These are phyloP conservation scores for Euphonia xanthogaster DNA, from an alignment of 2,797 vertebrate species.

Conservation along the genomic window DNA sequence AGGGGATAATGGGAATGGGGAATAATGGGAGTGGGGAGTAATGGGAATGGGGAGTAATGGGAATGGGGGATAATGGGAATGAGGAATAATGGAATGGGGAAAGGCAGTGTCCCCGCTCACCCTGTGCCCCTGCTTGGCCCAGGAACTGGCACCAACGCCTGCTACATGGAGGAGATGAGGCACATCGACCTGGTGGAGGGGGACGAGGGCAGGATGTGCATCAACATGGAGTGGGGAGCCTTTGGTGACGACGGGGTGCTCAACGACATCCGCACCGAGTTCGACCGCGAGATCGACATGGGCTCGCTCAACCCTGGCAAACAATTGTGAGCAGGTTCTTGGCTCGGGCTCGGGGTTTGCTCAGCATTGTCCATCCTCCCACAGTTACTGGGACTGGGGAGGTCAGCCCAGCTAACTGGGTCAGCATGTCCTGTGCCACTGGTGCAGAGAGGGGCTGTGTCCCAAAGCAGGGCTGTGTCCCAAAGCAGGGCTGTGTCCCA, in stretches of 20 bases:
- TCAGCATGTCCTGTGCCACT: background rate
- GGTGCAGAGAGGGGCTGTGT: background rate
- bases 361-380: background rate
- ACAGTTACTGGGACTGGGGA: background rate
- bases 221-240: slow-evolving; percentile 97
- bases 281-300: slow-evolving; percentile 90
- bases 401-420: slow-evolving; percentile 30
- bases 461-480: background rate
- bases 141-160: slow-evolving; percentile 94
- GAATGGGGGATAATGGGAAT: background rate
- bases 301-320: slow-evolving; percentile 94
- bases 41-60: background rate
- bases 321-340: slow-evolving; percentile 85
- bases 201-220: slow-evolving; percentile 93
- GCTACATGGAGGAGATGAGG: slow-evolving; percentile 99
- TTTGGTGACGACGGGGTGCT: slow-evolving; percentile 89
- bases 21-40: background rate
- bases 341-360: background rate
- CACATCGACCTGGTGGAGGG: slow-evolving; percentile 91
- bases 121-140: background rate
- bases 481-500: too few relatives aligned
- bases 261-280: slow-evolving; percentile 87
- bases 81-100: background rate
- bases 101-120: background rate
- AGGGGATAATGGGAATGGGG: background rate